These are phyloP conservation scores for Emesis russula DNA, from an alignment of 2,888 invertebrate species.

Conservation along the genomic window DNA sequence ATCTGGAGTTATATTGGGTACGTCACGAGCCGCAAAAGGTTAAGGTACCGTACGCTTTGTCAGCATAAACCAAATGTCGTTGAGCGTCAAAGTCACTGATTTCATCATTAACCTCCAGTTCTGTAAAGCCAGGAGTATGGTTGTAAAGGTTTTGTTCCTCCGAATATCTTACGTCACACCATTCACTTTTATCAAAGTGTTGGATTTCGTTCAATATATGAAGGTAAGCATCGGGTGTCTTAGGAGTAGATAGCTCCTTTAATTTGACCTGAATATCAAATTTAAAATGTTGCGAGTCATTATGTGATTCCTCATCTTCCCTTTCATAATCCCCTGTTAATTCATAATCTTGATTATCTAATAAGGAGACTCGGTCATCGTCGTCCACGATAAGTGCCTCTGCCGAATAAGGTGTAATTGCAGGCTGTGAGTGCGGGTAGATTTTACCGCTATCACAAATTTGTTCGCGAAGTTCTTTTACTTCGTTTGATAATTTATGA, in stretches of 20 bases:
- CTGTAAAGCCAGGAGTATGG: conserved; percentile 5
- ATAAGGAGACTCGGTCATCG: neutral
- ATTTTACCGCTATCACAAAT: neutral
- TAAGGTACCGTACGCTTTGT: conserved; percentile 14
- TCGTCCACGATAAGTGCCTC: neutral
- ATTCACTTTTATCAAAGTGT: conserved; percentile 24
- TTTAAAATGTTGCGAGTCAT: neutral
- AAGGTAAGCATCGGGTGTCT: neutral
- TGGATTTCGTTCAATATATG: conserved; percentile 9
- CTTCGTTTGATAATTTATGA: neutral
- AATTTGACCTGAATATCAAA: conserved; percentile 20
- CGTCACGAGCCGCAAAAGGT: neutral
- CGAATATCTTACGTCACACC: conserved; percentile 34
- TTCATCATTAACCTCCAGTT: conserved; percentile 32
- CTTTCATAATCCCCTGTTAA: neutral
- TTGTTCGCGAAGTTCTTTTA: neutral
- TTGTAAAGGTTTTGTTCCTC: conserved; percentile 33
- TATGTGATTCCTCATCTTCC: neutral
- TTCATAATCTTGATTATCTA: neutral
- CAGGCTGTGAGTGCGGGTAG: neutral
- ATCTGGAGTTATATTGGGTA: neutral
- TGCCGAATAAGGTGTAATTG: neutral
- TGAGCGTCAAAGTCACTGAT: conserved; percentile 8
- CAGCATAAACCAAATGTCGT: conserved; percentile 23
- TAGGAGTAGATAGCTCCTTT: conserved; percentile 20